Conservation (phyloP, 2,797 vertebrate genomes). For the Acrocephalus scirpaceus region DNA sequence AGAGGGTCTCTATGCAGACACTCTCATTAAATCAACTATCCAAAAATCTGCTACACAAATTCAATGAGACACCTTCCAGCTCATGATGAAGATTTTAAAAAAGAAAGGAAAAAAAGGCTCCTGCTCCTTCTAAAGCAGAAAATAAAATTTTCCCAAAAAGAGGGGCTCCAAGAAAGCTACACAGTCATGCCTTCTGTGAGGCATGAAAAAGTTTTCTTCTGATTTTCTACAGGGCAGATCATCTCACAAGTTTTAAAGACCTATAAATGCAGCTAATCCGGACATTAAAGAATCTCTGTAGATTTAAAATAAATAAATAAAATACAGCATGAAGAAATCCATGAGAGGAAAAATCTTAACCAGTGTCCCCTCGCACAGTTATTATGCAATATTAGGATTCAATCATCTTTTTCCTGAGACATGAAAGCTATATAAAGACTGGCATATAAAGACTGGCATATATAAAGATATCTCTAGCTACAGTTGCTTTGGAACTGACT, state of each 20-base stretch:
- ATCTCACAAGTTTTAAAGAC: not conserved
- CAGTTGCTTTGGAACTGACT: slow-evolving; percentile 1
- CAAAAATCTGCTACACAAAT: not conserved
- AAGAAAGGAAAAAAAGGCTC: fast-evolving
- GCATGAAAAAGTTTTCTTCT: not conserved
- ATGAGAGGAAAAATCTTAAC: not conserved
- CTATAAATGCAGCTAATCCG: not conserved
- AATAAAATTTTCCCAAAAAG: not conserved
- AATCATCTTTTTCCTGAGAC: not conserved
- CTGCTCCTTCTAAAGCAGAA: not conserved
- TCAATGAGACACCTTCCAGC: not conserved
- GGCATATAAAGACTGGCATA: not conserved
- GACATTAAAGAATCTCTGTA: not conserved
- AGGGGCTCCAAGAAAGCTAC: not conserved
- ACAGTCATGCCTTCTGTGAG: fast-evolving
- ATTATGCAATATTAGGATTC: not conserved
- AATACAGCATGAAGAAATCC: not conserved
- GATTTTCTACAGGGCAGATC: not conserved
- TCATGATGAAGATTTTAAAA: not conserved
- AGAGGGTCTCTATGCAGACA: not conserved
- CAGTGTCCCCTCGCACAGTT: not conserved
- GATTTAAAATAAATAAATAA: not conserved
- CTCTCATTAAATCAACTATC: not conserved
- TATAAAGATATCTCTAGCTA: not conserved
- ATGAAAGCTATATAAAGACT: not conserved